Conservation (phyloP, 2,797 vertebrate species). For the Pseudochromis fuscus region DNA sequence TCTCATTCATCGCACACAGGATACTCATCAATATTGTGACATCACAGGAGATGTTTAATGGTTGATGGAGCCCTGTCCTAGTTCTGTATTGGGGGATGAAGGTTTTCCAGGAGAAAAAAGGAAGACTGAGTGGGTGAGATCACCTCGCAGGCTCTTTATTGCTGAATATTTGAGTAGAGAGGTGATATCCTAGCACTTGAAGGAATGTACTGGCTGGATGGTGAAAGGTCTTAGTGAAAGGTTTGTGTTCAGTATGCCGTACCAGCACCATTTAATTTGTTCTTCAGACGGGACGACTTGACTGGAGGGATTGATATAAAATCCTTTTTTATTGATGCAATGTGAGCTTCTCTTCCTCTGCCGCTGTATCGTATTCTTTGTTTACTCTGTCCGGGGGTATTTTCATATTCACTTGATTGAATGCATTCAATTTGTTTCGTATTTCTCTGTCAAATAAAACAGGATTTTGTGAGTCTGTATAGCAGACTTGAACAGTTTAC, state of each 20-base stretch:
- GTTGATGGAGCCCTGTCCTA: neutral
- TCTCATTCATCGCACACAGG: neutral
- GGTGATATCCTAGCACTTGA: slow-evolving; percentile 31
- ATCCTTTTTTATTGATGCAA: slow-evolving; percentile 53
- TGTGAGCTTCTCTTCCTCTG: slow-evolving; percentile 26
- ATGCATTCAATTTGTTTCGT: slow-evolving; percentile 56
- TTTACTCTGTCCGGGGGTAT: slow-evolving; percentile 13
- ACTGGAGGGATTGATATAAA: slow-evolving; percentile 37
- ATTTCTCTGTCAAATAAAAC: slow-evolving; percentile 55
- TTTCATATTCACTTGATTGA: slow-evolving; percentile 56
- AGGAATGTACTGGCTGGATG: slow-evolving; percentile 30
- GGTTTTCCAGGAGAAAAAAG: neutral
- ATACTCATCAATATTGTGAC: slow-evolving; percentile 32
- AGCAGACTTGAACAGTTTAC: slow-evolving; percentile 27
- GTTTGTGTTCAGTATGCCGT: slow-evolving; percentile 40
- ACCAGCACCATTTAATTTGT: slow-evolving; percentile 46
- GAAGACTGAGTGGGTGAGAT: slow-evolving; percentile 41
- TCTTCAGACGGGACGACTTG: slow-evolving; percentile 21
- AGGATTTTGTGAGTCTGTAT: slow-evolving; percentile 35
- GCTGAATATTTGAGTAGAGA: slow-evolving; percentile 27
- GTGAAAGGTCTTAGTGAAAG: slow-evolving; percentile 4
- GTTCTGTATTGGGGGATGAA: slow-evolving; percentile 1
- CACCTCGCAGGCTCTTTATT: slow-evolving; percentile 24
- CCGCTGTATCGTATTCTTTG: slow-evolving; percentile 10
- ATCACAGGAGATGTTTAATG: slow-evolving; percentile 20